Conservation (phyloP, 2,113 vertebrate species). For the Chaetura pelagica region DNA sequence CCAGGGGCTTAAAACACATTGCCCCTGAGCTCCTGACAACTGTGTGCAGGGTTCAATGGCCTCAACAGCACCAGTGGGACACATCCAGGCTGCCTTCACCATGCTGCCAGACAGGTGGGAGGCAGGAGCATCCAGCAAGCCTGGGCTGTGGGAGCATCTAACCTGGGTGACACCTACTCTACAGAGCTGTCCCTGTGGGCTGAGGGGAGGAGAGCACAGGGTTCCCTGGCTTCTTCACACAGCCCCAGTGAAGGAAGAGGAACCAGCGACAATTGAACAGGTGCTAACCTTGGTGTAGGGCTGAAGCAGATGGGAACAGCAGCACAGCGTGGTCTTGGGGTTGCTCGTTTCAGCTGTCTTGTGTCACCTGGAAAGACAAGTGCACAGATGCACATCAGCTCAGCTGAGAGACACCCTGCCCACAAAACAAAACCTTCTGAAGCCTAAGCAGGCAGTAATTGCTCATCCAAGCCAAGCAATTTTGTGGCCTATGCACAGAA, state of each 20-base stretch:
- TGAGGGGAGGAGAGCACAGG: not conserved
- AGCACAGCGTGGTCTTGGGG: accelerated
- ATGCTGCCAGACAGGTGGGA: not conserved
- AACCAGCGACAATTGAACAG: accelerated
- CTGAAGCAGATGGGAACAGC: not conserved
- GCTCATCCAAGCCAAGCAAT: not conserved
- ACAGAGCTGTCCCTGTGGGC: not conserved
- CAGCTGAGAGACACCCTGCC: not conserved
- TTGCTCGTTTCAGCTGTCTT: not conserved
- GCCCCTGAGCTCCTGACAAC: not conserved
- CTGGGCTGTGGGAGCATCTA: not conserved
- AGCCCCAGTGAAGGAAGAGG: not conserved
- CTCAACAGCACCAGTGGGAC: not conserved
- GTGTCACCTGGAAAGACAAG: slow-evolving; percentile 18
- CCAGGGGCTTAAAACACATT: not conserved
- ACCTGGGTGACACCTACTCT: not conserved
- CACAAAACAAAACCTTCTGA: not conserved
- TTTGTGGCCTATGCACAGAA: not conserved
- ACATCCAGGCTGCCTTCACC: not conserved
- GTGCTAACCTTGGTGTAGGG: not conserved
- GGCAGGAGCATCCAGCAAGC: not conserved
- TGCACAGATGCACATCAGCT: not conserved
- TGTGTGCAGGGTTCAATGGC: not conserved
- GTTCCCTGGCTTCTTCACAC: not conserved
- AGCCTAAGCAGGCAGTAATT: not conserved